Base-by-base conservation (phyloP, 1,140 invertebrate genomes). In the Sitobion miscanthi region DNA sequence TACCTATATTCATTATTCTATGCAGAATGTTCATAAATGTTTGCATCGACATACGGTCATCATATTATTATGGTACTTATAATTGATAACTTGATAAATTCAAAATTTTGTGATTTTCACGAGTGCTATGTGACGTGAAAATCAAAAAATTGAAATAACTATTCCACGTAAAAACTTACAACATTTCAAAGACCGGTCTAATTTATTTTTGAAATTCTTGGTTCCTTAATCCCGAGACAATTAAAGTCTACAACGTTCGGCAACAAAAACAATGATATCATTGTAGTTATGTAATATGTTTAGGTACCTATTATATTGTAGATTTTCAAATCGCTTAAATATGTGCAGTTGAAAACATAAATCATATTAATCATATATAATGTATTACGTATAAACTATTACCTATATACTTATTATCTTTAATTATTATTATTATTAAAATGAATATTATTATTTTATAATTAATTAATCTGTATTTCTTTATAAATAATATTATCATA, bases 271-370 rank as follows among this genome's bases (percentile, higher is more conserved):
- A 62, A 30, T 42, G 0, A 42, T 77, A 77, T 77, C n/a, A 77
- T 77, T 77, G n/a, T 17, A 77, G 62, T 17, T 17, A 17, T 77
- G 42, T 42, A 42, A 42, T 42, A 42, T 42, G 11, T 9, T n/a
- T n/a, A 77, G 4, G 62, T 77, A 77, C 4, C 30, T 77, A 77
- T 77, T 77, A 77, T 17, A 77, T 20, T 77, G 14, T 77, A 77
- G n/a, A 77, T n/a, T 77, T 77, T 77, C 62, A 77, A 77, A n/a
- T 77, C 62, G 62, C 62, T 77, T 77, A 77, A n/a, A 77, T 77
- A 77, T 14, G 30, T n/a, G 62, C 62, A 77, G 62, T 77, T 77
- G 14, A 69, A 69, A 69, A 69, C 30, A 4, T 77, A 77, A 17
- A 35, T n/a, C 62, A 77, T 77, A n/a, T 77, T 77, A 77, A 77